Percentiles rank a stretch among this genome's conserved stretches.
phyloP scores from a whole-genome alignment of 1,140 invertebrate genomes.

The Goniozus legneri region DNA sequence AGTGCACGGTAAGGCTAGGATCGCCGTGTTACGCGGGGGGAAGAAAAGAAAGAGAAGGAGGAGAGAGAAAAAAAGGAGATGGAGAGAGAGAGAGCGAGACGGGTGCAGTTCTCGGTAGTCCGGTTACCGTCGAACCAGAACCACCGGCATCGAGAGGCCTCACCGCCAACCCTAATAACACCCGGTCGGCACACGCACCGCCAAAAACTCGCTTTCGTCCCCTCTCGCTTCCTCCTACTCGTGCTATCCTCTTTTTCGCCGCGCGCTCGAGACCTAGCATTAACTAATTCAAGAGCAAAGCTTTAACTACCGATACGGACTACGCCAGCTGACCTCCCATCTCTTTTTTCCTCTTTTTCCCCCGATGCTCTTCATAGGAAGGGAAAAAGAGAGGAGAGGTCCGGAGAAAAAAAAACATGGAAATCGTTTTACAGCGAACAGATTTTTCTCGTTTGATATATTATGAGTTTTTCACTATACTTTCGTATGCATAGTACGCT shows the following conservation, averaged over 20 bases:
- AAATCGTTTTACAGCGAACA: no score
- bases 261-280: background rate
- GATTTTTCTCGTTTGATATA: no score
- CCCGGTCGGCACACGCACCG: background rate
- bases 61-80: constrained; percentile 4
- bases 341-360: constrained; percentile 2
- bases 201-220: background rate
- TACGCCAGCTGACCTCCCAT: no score
- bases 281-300: no score
- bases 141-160: no score
- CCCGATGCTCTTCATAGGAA: no score
- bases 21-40: background rate
- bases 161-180: constrained; percentile 1
- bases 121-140: constrained; percentile 16
- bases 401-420: no score
- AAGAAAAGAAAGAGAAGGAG: background rate
- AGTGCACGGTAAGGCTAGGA: background rate
- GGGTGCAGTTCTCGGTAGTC: constrained; percentile 4
- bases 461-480: no score
- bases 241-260: background rate
- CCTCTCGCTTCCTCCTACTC: background rate
- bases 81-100: constrained; percentile 7
- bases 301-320: no score
- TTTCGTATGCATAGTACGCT: no score
- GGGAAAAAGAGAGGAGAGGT: no score